These are phyloP conservation scores for Mellivora capensis DNA, from an alignment of 2,113 vertebrate genomes.

Conservation along the genomic window DNA sequence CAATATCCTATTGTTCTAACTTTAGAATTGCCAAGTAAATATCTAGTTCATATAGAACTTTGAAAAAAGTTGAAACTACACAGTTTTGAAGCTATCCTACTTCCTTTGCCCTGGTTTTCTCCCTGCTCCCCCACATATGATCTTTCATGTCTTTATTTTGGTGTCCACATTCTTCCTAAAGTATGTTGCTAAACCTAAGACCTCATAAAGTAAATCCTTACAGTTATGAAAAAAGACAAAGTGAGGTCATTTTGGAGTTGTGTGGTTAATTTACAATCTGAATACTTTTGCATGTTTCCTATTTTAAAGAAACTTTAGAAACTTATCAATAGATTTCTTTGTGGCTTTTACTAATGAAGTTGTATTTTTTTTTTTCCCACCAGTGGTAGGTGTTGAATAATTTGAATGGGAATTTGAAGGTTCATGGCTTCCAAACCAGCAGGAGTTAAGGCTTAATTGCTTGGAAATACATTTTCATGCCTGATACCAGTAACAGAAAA, in stretches of 20 bases:
- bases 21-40: neutral
- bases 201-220: slow-evolving; percentile 41
- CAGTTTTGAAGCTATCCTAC: neutral
- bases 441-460: slow-evolving; percentile 85
- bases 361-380: slow-evolving; percentile 48
- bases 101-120: neutral
- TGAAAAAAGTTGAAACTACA: neutral
- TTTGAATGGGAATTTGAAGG: slow-evolving; percentile 84
- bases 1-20: neutral
- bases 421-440: slow-evolving; percentile 82
- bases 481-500: slow-evolving; percentile 81
- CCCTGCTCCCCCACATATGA: neutral
- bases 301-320: slow-evolving; percentile 72
- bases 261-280: slow-evolving; percentile 71
- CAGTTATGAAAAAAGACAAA: slow-evolving; percentile 64
- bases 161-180: slow-evolving; percentile 11
- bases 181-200: slow-evolving; percentile 55
- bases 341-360: slow-evolving; percentile 76
- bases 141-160: slow-evolving; percentile 51
- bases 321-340: slow-evolving; percentile 82
- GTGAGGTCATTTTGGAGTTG: slow-evolving; percentile 64
- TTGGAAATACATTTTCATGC: slow-evolving; percentile 86
- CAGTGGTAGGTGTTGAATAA: slow-evolving; percentile 82
- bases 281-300: slow-evolving; percentile 60
- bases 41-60: neutral